These are phyloP conservation scores for Pinna nobilis DNA, from an alignment of 1,140 invertebrate genomes.

Conservation along the genomic window DNA sequence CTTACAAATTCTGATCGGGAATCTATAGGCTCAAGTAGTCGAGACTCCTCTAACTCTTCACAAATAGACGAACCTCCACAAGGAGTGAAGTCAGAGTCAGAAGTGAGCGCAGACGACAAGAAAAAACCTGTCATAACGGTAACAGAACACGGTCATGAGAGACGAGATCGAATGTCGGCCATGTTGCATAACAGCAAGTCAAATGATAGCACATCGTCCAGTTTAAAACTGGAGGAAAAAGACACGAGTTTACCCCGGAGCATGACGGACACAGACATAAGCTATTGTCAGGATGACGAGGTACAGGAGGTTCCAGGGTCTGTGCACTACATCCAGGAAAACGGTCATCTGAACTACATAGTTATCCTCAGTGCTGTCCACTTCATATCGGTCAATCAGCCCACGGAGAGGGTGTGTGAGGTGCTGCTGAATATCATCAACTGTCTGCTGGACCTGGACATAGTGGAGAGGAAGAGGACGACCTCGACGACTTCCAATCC, in stretches of 20 bases:
- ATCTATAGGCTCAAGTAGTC: slow-evolving; percentile 24
- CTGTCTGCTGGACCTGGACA: slow-evolving; percentile 90
- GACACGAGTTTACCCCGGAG: slow-evolving; percentile 79
- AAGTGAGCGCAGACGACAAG: slow-evolving; percentile 24
- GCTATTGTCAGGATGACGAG: slow-evolving; percentile 85
- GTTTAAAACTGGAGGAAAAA: slow-evolving; percentile 34
- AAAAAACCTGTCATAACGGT: slow-evolving; percentile 95
- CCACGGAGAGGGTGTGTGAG: slow-evolving; percentile 90
- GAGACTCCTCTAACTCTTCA: slow-evolving; percentile 14
- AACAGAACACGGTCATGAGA: slow-evolving; percentile 77
- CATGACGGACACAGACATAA: slow-evolving; percentile 95
- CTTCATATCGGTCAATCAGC: slow-evolving; percentile 85
- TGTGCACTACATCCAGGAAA: slow-evolving; percentile 92
- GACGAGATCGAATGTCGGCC: slow-evolving; percentile 14
- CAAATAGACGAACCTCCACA: slow-evolving; percentile 3
- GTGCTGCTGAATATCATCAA: slow-evolving; percentile 92
- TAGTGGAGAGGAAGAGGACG: slow-evolving; percentile 74
- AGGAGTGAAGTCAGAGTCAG: slow-evolving; percentile 18
- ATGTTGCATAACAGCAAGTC: not conserved
- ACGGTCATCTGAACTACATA: slow-evolving; percentile 94
- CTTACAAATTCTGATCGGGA: slow-evolving; percentile 5
- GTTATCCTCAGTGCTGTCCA: slow-evolving; percentile 92
- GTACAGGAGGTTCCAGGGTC: slow-evolving; percentile 82
- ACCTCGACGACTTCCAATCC: slow-evolving; percentile 5
- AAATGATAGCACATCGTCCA: not conserved